Base-by-base conservation (phyloP, 2,113 vertebrate genomes). In the Catharus fuscescens region DNA sequence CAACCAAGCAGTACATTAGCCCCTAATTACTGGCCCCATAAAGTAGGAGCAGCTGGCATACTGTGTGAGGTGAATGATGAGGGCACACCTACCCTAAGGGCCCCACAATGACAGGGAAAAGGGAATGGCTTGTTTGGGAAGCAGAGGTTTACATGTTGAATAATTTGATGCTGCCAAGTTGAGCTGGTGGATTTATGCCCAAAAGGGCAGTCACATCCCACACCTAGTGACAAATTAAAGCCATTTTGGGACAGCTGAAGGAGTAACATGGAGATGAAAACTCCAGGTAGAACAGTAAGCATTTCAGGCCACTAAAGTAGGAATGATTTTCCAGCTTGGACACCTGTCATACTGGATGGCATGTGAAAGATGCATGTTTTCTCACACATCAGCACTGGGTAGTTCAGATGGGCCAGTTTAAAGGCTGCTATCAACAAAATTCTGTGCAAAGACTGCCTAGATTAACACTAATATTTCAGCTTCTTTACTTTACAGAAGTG, bases 341-440 rank as follows among this genome's bases (percentile, higher is more conserved):
- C 29, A 64, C 12, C 15, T 66, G n/a, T 42, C 0, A 1, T 34
- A 56, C 24, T 25, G 17, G 19, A 70, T 2, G 2, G 19, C 0
- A 0, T 8, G 23, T 67, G 21, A 73, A 70, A 82, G 18, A 62
- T 18, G 5, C 0, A 0, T 42, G 17, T 53, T 81, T 88, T 72
- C 52, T 64, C 67, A 32, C 5, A 5, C 2, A n/a, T 20, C 45
- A 80, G 17, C 44, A 36, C 53, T 67, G 25, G 4, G 36, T 31
- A 50, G 16, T n/a, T 74, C 74, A 44, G 16, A 93, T 0, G 4
- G 18, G 62, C 14, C 18, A 85, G 42, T 26, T 24, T 28, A 79
- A 28, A 77, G 13, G 8, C 3, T 59, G 70, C 6, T 32, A 56
- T 38, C 26, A 86, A 81, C 15, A 84, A 71, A 88, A 79, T 42